A percentile compares a stretch with the other conserved stretches of the same genome.
phyloP scores from a whole-genome alignment of 2,797 vertebrate species.

The Taeniopygia guttata region DNA sequence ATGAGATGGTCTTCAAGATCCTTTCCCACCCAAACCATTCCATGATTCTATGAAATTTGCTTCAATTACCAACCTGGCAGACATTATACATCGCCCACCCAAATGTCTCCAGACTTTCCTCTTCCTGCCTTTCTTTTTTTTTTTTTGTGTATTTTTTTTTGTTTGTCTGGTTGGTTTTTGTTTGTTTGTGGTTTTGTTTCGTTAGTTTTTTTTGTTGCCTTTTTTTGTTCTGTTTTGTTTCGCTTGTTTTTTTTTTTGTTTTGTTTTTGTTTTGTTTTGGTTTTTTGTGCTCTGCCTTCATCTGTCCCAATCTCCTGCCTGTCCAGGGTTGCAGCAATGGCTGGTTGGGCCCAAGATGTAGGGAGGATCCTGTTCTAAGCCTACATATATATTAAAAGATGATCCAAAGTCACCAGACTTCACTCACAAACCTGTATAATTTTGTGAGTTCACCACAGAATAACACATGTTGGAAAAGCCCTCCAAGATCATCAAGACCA shows the following conservation, averaged over 20 bases:
- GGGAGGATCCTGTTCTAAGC: background rate
- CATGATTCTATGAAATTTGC: background rate
- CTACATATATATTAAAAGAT: accelerated
- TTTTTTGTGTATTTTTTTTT: background rate
- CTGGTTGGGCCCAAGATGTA: background rate
- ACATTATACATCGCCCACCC: background rate
- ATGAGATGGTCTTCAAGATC: background rate
- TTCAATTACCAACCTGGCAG: background rate
- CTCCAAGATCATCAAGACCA: background rate
- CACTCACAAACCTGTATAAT: background rate
- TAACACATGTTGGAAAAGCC: background rate
- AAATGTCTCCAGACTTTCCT: background rate
- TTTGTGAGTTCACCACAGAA: background rate
- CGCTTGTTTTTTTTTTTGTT: background rate
- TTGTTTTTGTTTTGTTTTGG: background rate
- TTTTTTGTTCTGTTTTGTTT: background rate
- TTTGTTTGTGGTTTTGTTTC: background rate
- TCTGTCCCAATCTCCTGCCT: background rate
- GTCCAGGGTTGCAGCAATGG: background rate
- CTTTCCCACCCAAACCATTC: background rate
- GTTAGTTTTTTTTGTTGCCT: background rate
- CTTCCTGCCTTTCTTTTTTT: background rate
- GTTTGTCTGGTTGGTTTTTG: too few relatives aligned
- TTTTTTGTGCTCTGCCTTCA: background rate
- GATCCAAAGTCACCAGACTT: background rate